Evolutionary conservation across 1,140 invertebrate genomes (phyloP), one percentile per base, ranked within the genome.

Genomic region (Eufriesea mexicana): DNA sequence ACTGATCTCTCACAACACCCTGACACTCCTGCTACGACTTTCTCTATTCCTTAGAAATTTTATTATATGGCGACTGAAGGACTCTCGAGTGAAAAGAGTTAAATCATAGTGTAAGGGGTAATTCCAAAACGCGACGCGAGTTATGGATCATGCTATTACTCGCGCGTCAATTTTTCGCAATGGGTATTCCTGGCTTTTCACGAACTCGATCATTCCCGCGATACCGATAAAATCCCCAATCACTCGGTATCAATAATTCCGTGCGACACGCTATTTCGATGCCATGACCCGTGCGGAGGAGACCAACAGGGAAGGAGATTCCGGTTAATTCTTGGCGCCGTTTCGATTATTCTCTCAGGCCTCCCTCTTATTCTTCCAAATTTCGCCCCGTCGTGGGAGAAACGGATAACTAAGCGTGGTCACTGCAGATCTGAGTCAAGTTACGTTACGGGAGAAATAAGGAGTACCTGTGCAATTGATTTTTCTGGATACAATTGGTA

Each of bases 221-320:
- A 23, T 16, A 14, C 16, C 42, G 23, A 68, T 68, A 70, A 70
- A 42, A 25, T 70, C 20, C 10, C 20, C 35, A 45, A 67, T 45
- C 20, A 57, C 28, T 55, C 28, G 7, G 20, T 55, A 73, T 73
- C 54, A 45, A 73, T 73, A 73, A 57, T 73, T 73, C 14, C 8
- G n/a, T 5, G 18, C n/a, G 16, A 59, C 55, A 2, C 20, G 47
- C 18, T 61, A 61, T 74, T 61, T 28, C 28, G 18, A 16, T 42
- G 47, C 42, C 61, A 61, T 20, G n/a, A 28, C 18, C 1, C n/a
- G 9, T 1, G 0, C 14, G 23, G 16, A 8, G 16, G 5, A 12
- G 47, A 45, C 5, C 10, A 61, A 47, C 2, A 25, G 18, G 16
- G 49, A 42, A 10, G 4, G 18, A n/a, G 4, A 74, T 42, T 0